Percentiles rank a stretch among this genome's conserved stretches.
Evolutionary conservation across 2,113 vertebrate species (phyloP).

Genomic region (Ramphastos sulfuratus): DNA sequence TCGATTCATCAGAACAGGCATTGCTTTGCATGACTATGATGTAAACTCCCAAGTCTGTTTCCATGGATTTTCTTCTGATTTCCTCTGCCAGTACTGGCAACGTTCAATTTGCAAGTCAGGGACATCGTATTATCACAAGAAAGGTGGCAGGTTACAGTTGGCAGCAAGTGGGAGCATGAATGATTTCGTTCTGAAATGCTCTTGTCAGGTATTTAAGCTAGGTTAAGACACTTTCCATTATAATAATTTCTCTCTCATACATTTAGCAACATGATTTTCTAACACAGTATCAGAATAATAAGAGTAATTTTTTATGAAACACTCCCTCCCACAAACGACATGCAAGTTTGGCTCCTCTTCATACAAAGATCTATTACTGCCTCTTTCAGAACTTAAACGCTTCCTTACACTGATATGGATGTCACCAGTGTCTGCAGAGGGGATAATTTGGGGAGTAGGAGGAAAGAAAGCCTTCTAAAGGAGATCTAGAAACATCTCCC

Average conservation of each 20-base stretch:
- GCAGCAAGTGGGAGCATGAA: slow-evolving; percentile 69
- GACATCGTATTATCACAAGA: slow-evolving; percentile 61
- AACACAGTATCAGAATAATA: slow-evolving; percentile 22
- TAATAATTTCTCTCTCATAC: slow-evolving; percentile 26
- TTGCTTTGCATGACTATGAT: not conserved
- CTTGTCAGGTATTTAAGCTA: slow-evolving; percentile 62
- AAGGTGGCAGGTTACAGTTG: slow-evolving; percentile 52
- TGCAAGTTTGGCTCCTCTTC: not conserved
- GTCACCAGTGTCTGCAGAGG: not conserved
- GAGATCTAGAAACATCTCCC: not conserved
- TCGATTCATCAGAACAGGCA: not conserved
- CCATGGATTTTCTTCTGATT: not conserved
- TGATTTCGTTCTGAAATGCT: slow-evolving; percentile 38
- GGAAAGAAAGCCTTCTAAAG: not conserved
- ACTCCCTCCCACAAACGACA: not conserved
- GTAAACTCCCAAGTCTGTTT: not conserved
- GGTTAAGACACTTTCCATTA: slow-evolving; percentile 39
- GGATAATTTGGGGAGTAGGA: not conserved
- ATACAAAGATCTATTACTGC: not conserved
- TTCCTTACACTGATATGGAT: not conserved
- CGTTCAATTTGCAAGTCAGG: slow-evolving; percentile 41
- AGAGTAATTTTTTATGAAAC: slow-evolving; percentile 25
- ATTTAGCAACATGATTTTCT: slow-evolving; percentile 49
- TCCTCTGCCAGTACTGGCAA: slow-evolving; percentile 29
- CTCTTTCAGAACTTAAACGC: not conserved